phyloP scores from a whole-genome alignment of 2,888 invertebrate genomes.

The Caenorhabditis sp. region DNA sequence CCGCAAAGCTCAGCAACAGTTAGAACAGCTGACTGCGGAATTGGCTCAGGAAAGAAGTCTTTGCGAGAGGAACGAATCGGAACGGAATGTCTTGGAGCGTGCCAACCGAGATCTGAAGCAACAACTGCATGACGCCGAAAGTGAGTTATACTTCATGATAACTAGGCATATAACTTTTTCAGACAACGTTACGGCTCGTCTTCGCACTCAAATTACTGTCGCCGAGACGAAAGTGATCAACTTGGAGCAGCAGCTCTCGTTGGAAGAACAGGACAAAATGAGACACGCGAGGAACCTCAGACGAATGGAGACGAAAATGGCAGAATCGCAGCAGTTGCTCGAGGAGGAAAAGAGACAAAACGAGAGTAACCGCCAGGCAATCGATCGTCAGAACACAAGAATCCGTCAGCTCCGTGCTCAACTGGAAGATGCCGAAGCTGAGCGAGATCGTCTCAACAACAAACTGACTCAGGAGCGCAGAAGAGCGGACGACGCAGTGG shows the following conservation, averaged over 20 bases:
- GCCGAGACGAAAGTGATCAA: slow-evolving; percentile 48
- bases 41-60: slow-evolving; percentile 82
- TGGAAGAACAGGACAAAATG: slow-evolving; percentile 50
- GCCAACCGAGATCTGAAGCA: slow-evolving; percentile 54
- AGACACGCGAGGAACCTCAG: slow-evolving; percentile 33
- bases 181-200: slow-evolving; percentile 39
- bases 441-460: slow-evolving; percentile 42
- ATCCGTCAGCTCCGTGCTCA: slow-evolving; percentile 53
- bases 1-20: slow-evolving; percentile 86
- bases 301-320: slow-evolving; percentile 48
- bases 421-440: slow-evolving; percentile 50
- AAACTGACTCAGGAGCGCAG: slow-evolving; percentile 48
- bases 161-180: neutral
- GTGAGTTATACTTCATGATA: slow-evolving; percentile 6
- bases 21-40: slow-evolving; percentile 71
- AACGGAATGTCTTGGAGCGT: slow-evolving; percentile 89
- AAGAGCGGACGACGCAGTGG: slow-evolving; percentile 49
- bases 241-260: slow-evolving; percentile 41
- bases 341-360: slow-evolving; percentile 48
- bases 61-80: slow-evolving; percentile 82
- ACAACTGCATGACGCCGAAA: slow-evolving; percentile 54
- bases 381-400: slow-evolving; percentile 46
- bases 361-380: slow-evolving; percentile 40
- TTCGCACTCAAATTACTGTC: slow-evolving; percentile 48
- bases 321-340: slow-evolving; percentile 33